Evolutionary conservation across 2,113 vertebrate genomes (phyloP).

Genomic region (Apus apus): DNA sequence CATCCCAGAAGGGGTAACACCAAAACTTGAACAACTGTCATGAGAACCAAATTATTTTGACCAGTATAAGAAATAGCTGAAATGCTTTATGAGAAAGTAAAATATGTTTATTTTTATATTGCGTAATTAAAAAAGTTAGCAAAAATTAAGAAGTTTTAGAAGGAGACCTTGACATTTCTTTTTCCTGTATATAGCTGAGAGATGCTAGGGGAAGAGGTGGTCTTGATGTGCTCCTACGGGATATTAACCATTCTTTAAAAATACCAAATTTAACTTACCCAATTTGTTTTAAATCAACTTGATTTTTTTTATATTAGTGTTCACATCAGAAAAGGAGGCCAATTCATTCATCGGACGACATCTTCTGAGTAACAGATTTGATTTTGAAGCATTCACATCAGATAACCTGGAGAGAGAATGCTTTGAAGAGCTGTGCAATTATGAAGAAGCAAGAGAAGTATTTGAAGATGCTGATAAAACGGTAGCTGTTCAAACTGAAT

Average conservation of each 20-base stretch:
- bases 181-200: neutral
- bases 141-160: neutral
- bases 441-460: conserved; percentile 93
- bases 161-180: neutral
- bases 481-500: conserved; percentile 72
- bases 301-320: conserved; percentile 77
- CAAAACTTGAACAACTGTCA: neutral
- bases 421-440: conserved; percentile 90
- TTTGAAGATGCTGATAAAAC: conserved; percentile 86
- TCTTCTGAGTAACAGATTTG: conserved; percentile 91
- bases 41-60: neutral
- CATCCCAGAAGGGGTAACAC: neutral
- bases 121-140: neutral
- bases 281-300: neutral
- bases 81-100: neutral
- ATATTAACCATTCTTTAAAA: neutral
- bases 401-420: conserved; percentile 94
- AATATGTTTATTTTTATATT: neutral
- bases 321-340: conserved; percentile 84
- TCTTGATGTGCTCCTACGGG: neutral
- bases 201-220: neutral
- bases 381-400: conserved; percentile 89
- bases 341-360: conserved; percentile 87
- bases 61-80: neutral
- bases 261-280: neutral